Conservation (phyloP, 2,888 invertebrate species). For the Lacanobia wlatinum region DNA sequence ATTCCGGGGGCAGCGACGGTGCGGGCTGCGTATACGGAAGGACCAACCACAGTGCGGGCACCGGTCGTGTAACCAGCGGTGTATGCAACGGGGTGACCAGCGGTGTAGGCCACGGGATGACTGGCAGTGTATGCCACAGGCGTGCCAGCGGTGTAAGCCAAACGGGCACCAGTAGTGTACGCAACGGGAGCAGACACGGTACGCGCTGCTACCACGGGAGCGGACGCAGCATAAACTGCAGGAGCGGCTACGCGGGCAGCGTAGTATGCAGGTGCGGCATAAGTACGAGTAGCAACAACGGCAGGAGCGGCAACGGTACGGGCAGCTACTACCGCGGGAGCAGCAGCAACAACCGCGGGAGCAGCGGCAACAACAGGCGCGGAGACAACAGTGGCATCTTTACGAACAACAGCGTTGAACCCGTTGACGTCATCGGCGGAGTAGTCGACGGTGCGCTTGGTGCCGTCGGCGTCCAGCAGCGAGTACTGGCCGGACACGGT, state of each 20-base stretch:
- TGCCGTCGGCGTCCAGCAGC: slow-evolving; percentile 89
- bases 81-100: slow-evolving; percentile 47
- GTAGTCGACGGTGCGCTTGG: slow-evolving; percentile 90
- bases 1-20: slow-evolving; percentile 62
- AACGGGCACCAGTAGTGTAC: slow-evolving; percentile 31
- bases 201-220: slow-evolving; percentile 58
- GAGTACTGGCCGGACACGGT: slow-evolving; percentile 90
- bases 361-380: slow-evolving; percentile 77
- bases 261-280: slow-evolving; percentile 64
- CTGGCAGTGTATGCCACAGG: slow-evolving; percentile 55
- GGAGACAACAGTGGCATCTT: slow-evolving; percentile 84
- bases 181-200: slow-evolving; percentile 54
- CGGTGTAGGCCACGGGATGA: slow-evolving; percentile 28
- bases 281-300: slow-evolving; percentile 63
- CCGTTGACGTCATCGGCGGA: slow-evolving; percentile 90
- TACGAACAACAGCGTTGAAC: slow-evolving; percentile 91
- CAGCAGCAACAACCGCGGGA: slow-evolving; percentile 74
- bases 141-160: slow-evolving; percentile 61
- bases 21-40: slow-evolving; percentile 62
- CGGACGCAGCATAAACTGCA: slow-evolving; percentile 54
- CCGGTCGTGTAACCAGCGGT: slow-evolving; percentile 59
- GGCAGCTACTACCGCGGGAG: slow-evolving; percentile 66
- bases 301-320: slow-evolving; percentile 64
- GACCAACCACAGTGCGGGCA: slow-evolving; percentile 51
- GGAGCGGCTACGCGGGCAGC: slow-evolving; percentile 46